Percentiles rank a stretch among this genome's conserved stretches.
phyloP scores from a whole-genome alignment of 1,140 invertebrate genomes.

The Bathynomus jamesi region DNA sequence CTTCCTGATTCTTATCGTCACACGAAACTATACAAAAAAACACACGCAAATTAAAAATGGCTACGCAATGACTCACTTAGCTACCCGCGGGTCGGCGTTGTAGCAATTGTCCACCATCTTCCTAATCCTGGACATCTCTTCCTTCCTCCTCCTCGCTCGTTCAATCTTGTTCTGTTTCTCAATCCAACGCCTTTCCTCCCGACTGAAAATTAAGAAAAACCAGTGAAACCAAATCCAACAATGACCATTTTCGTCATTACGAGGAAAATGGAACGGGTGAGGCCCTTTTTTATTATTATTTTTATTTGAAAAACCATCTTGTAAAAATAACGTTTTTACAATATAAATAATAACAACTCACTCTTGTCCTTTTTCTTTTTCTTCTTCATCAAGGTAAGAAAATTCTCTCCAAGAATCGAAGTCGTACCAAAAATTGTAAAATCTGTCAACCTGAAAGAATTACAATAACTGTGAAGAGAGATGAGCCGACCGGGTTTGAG shows the following conservation, averaged over 20 bases:
- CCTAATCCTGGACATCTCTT: constrained; percentile 86
- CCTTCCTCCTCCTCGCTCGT: constrained; percentile 85
- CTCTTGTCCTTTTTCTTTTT: constrained; percentile 92
- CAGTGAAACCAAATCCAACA: constrained; percentile 1
- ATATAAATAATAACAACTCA: constrained; percentile 16
- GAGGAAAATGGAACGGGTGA: constrained; percentile 5
- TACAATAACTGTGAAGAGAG: too few relatives aligned
- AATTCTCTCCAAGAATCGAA: constrained; percentile 99
- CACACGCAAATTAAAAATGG: too few relatives aligned
- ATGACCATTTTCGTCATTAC: too few relatives aligned
- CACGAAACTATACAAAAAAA: too few relatives aligned
- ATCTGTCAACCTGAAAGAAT: constrained; percentile 70
- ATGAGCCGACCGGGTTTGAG: too few relatives aligned
- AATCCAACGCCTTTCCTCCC: constrained; percentile 92
- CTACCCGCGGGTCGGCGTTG: constrained; percentile 83
- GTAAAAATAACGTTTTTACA: too few relatives aligned
- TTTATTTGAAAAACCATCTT: too few relatives aligned
- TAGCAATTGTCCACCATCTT: constrained; percentile 88
- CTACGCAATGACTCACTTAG: constrained; percentile 24
- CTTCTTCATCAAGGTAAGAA: constrained; percentile 98
- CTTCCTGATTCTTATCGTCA: too few relatives aligned
- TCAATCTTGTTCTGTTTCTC: constrained; percentile 95
- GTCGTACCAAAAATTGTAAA: constrained; percentile 90
- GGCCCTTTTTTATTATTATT: too few relatives aligned
- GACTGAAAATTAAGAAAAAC: constrained; percentile 46